A percentile compares a stretch with the other conserved stretches of the same genome.
Conservation (phyloP, 2,888 invertebrate species). For the Calliopum simillimum region DNA sequence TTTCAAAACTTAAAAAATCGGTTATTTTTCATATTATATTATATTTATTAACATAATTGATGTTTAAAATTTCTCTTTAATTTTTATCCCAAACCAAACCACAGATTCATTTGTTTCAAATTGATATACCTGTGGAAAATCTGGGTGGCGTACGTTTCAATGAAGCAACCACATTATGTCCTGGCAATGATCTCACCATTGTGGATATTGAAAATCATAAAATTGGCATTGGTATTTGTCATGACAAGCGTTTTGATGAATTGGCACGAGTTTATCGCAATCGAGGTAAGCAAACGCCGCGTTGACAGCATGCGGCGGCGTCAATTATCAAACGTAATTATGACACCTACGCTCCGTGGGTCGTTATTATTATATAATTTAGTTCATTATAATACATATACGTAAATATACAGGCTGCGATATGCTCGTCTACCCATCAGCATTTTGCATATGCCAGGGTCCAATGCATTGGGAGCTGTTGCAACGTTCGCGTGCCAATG, state of each 20-base stretch:
- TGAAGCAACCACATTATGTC: conserved; percentile 84
- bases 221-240: conserved; percentile 95
- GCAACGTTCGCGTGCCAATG: conserved; percentile 83
- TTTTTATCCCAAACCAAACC: too few species aligned
- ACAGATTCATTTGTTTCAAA: conserved; percentile 93
- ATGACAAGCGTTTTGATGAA: conserved; percentile 93
- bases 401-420: conserved; percentile 76
- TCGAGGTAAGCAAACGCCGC: conserved; percentile 63
- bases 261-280: conserved; percentile 81
- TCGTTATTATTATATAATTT: conserved; percentile 17
- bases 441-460: conserved; percentile 77
- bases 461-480: conserved; percentile 93
- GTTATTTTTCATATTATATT: too few species aligned
- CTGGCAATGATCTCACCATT: conserved; percentile 81
- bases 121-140: conserved; percentile 74
- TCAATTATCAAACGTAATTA: background rate
- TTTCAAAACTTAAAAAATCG: too few species aligned
- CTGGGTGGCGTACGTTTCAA: conserved; percentile 89
- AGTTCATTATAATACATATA: too few species aligned
- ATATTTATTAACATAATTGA: too few species aligned
- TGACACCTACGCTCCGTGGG: background rate
- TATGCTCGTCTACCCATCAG: conserved; percentile 90
- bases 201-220: conserved; percentile 79
- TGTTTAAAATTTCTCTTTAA: background rate
- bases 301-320: too few species aligned